phyloP scores from a whole-genome alignment of 2,113 vertebrate genomes.

The Reinhardtius hippoglossoides region DNA sequence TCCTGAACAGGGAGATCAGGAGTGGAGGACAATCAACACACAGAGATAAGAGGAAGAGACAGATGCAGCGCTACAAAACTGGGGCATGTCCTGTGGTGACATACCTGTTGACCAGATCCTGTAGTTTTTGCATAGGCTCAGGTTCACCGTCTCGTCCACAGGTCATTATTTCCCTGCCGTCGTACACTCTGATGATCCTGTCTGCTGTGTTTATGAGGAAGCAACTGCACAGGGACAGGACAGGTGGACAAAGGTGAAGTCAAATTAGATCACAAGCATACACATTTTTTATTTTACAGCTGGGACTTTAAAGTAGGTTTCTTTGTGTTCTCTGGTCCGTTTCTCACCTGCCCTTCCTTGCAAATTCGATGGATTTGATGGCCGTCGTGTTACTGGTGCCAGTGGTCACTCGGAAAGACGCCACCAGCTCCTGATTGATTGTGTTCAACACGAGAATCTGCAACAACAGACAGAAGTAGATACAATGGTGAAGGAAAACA shows the following conservation, averaged over 20 bases:
- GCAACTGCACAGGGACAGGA: constrained; percentile 82
- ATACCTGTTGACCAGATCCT: constrained; percentile 97
- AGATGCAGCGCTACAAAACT: background rate
- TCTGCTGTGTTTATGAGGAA: constrained; percentile 99
- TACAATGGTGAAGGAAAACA: background rate
- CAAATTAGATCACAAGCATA: background rate
- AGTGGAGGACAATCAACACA: background rate
- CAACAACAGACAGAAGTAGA: constrained; percentile 9
- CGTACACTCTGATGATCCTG: constrained; percentile 95
- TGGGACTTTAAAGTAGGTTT: background rate
- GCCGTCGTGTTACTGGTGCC: constrained; percentile 99
- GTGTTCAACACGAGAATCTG: constrained; percentile 98
- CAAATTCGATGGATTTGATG: constrained; percentile 99
- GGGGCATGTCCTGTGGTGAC: background rate
- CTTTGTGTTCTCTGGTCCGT: background rate
- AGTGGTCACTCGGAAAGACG: constrained; percentile 97
- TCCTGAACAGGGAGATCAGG: constrained; percentile 78
- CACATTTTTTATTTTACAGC: background rate
- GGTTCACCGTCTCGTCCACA: constrained; percentile 96
- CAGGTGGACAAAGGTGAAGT: background rate
- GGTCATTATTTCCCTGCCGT: constrained; percentile 96
- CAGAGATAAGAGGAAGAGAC: background rate
- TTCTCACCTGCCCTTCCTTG: constrained; percentile 95
- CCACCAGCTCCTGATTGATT: constrained; percentile 94
- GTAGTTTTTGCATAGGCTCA: constrained; percentile 98